phyloP scores from a whole-genome alignment of 30 jellyfish, hydroid and myxozoan species.

The Aurelia sp. region DNA sequence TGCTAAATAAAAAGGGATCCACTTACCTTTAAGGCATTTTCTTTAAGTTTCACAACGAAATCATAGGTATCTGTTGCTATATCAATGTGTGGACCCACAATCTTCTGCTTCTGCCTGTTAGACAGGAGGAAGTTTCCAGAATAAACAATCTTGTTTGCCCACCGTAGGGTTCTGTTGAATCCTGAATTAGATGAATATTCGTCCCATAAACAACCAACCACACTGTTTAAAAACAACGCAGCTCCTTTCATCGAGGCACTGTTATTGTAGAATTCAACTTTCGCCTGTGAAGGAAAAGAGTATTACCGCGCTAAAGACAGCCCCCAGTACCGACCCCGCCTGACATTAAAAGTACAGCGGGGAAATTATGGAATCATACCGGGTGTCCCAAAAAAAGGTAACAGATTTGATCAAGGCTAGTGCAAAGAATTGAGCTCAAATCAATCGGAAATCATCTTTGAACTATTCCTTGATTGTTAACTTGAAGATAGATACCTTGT shows the following conservation, averaged over 20 bases:
- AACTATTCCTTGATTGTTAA: too few species aligned
- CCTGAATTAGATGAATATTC: slow-evolving; percentile 22
- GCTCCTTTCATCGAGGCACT: slow-evolving; percentile 79
- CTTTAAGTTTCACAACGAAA: slow-evolving; percentile 1
- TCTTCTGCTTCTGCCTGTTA: slow-evolving; percentile 15
- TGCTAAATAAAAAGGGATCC: too few species aligned
- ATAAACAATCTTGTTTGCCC: slow-evolving; percentile 44
- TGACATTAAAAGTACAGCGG: too few species aligned
- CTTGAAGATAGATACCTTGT: too few species aligned
- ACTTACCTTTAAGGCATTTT: slow-evolving; percentile 30
- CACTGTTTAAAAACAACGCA: slow-evolving; percentile 48
- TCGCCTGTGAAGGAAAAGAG: slow-evolving; percentile 24
- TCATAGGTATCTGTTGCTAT: slow-evolving; percentile 73
- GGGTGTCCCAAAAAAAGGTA: too few species aligned
- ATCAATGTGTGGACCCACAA: slow-evolving; percentile 42
- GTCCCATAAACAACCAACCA: slow-evolving; percentile 69
- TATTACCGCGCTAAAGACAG: neutral
- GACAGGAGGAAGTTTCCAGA: slow-evolving; percentile 45
- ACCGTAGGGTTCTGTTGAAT: slow-evolving; percentile 19
- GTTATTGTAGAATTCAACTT: slow-evolving; percentile 50
- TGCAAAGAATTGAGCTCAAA: too few species aligned
- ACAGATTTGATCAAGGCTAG: too few species aligned
- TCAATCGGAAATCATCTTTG: too few species aligned
- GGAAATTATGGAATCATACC: too few species aligned
- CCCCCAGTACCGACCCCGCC: too few species aligned